Conservation (phyloP, 2,797 vertebrate species). For the Karalla daura region DNA sequence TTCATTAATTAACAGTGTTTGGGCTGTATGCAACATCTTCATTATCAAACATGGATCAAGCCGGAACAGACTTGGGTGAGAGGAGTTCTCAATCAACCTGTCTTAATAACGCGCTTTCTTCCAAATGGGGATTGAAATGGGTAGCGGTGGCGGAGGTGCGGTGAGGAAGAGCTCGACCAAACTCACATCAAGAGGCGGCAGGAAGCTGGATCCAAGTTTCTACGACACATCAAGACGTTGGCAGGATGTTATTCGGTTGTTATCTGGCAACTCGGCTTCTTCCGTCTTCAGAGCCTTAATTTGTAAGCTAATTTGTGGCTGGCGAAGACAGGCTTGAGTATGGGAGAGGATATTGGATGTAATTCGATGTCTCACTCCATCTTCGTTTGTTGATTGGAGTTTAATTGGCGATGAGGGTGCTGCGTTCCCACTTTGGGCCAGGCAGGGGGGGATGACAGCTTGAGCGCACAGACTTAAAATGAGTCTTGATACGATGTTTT, state of each 20-base stretch:
- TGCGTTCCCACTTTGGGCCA: slow-evolving; percentile 55
- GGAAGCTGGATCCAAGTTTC: slow-evolving; percentile 68
- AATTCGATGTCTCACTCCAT: slow-evolving; percentile 77
- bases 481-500: slow-evolving; percentile 24
- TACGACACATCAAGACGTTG: slow-evolving; percentile 64
- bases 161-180: slow-evolving; percentile 28
- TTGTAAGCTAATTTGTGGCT: slow-evolving; percentile 81
- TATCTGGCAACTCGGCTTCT: slow-evolving; percentile 70
- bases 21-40: slow-evolving; percentile 68
- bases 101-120: slow-evolving; percentile 41
- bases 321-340: slow-evolving; percentile 66
- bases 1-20: slow-evolving; percentile 78
- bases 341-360: slow-evolving; percentile 82
- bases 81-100: slow-evolving; percentile 57
- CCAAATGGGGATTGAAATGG: slow-evolving; percentile 48
- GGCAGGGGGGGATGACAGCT: slow-evolving; percentile 33
- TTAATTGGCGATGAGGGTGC: slow-evolving; percentile 80
- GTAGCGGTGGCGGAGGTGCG: too few relatives aligned
- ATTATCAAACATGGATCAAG: slow-evolving; percentile 71
- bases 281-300: slow-evolving; percentile 75
- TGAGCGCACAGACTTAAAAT: slow-evolving; percentile 34
- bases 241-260: slow-evolving; percentile 76
- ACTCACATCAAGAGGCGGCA: slow-evolving; percentile 64
- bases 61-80: slow-evolving; percentile 37
- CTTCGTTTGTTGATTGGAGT: slow-evolving; percentile 77